These are phyloP conservation scores for Actinia equina DNA, from an alignment of 64 coral and sea anemone genomes.

Conservation along the genomic window DNA sequence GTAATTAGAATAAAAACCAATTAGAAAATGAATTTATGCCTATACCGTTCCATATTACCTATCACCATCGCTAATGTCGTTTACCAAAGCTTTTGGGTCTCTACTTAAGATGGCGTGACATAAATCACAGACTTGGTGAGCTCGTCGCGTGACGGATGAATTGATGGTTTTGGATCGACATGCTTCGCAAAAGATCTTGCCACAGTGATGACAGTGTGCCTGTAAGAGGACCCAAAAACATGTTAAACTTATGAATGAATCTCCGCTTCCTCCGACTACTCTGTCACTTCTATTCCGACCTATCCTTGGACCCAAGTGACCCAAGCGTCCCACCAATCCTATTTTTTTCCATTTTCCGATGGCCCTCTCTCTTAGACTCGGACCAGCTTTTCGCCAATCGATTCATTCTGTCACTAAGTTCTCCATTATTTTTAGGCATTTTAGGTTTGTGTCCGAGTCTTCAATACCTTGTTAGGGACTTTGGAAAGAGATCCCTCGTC, in stretches of 20 bases:
- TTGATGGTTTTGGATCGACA: conserved; percentile 71
- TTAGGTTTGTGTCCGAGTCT: no score
- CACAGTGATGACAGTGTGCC: conserved; percentile 81
- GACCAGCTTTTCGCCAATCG: no score
- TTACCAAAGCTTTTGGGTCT: conserved; percentile 63
- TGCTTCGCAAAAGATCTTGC: conserved; percentile 81
- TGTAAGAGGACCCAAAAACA: background rate
- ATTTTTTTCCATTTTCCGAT: no score
- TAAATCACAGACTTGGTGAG: conserved; percentile 72
- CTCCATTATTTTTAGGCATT: no score
- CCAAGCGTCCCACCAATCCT: no score
- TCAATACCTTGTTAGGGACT: no score
- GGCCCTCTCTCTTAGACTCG: no score
- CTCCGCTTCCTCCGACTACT: background rate
- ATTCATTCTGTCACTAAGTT: no score
- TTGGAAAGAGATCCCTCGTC: no score
- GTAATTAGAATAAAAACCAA: conserved; percentile 1
- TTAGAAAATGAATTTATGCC: background rate
- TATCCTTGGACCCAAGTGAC: no score
- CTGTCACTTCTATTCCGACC: no score
- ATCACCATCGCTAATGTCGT: background rate
- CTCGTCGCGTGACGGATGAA: conserved; percentile 17
- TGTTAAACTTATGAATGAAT: background rate
- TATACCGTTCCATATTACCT: background rate
- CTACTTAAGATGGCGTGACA: conserved; percentile 73